Conservation (phyloP, 2,888 invertebrate species). For the Protophormia terraenovae region DNA sequence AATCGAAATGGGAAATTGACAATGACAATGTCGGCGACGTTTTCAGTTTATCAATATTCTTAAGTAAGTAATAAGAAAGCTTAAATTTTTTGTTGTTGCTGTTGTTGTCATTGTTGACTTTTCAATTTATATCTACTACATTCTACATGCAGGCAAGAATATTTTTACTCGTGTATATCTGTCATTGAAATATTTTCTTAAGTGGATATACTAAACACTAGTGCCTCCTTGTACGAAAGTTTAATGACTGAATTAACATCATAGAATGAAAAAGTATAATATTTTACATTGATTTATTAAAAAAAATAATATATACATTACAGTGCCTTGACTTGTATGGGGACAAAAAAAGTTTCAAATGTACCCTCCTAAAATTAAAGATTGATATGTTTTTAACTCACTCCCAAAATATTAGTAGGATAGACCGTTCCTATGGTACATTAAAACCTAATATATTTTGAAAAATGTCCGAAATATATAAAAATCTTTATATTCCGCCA, state of each 20-base stretch:
- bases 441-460: no score
- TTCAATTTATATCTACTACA: neutral
- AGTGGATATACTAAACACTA: neutral
- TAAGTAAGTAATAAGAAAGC: slow-evolving; percentile 62
- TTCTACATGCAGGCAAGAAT: neutral
- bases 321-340: no score
- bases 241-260: neutral
- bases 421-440: no score
- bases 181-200: neutral
- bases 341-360: no score
- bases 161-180: neutral
- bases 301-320: no score
- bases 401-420: no score
- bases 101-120: neutral
- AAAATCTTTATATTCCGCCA: no score
- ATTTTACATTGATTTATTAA: no score
- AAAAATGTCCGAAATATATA: no score
- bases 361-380: no score
- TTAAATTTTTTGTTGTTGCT: neutral
- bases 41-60: slow-evolving; percentile 47
- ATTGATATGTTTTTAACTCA: no score
- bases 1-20: slow-evolving; percentile 56
- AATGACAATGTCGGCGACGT: slow-evolving; percentile 42
- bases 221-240: neutral
- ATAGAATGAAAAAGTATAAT: no score